These are phyloP conservation scores for Agriopis leucophaearia DNA, from an alignment of 2,888 invertebrate species.

Conservation along the genomic window DNA sequence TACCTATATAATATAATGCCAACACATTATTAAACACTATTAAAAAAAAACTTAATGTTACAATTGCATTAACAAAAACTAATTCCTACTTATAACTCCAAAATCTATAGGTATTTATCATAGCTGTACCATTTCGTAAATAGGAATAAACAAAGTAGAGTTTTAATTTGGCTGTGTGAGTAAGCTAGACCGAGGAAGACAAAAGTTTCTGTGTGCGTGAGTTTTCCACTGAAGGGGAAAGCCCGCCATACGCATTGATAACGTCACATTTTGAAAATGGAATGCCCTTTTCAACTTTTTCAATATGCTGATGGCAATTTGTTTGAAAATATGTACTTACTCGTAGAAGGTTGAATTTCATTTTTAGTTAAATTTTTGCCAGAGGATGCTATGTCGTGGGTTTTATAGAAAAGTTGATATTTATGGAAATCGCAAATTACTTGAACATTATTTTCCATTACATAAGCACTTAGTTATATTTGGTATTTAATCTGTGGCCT, in stretches of 20 bases:
- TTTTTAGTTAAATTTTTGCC: background rate
- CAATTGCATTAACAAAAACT: too few relatives aligned
- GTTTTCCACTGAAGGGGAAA: constrained; percentile 74
- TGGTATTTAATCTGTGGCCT: too few relatives aligned
- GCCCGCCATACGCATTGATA: constrained; percentile 63
- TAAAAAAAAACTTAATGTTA: background rate
- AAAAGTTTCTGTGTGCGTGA: constrained; percentile 59
- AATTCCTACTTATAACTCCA: background rate
- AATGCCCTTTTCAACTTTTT: constrained; percentile 74
- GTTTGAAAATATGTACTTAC: constrained; percentile 36
- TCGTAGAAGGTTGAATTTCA: constrained; percentile 31
- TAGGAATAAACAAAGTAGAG: constrained; percentile 12
- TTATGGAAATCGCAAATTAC: background rate
- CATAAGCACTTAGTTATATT: too few relatives aligned
- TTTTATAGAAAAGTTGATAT: background rate
- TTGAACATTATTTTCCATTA: too few relatives aligned
- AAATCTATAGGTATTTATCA: too few relatives aligned
- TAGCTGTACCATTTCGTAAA: background rate
- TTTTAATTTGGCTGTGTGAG: constrained; percentile 40
- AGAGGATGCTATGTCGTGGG: background rate
- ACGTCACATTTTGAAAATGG: constrained; percentile 75
- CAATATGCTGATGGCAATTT: constrained; percentile 62
- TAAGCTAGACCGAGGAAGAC: constrained; percentile 43
- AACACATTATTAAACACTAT: background rate
- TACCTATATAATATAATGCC: background rate